A percentile compares a stretch with the other conserved stretches of the same genome.
Conservation (phyloP, 2,888 invertebrate genomes). For the Lasius platythorax region DNA sequence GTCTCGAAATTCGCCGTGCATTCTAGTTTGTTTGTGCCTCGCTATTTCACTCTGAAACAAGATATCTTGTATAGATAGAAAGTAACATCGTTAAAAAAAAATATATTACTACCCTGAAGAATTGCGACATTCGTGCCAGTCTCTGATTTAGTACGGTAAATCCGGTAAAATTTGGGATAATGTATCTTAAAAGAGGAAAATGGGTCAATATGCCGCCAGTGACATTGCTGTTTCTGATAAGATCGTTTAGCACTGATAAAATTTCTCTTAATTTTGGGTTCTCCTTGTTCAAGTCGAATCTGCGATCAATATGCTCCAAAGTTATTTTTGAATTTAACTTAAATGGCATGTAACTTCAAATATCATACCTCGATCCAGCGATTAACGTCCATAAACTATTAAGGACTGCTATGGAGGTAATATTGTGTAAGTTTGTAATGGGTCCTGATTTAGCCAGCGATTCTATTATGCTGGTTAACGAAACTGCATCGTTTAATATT, state of each 20-base stretch:
- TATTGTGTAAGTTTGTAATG: constrained; percentile 82
- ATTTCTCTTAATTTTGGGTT: constrained; percentile 88
- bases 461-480: constrained; percentile 87
- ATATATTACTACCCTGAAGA: constrained; percentile 53
- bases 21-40: constrained; percentile 75
- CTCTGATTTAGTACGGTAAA: constrained; percentile 87
- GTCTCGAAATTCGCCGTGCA: constrained; percentile 73
- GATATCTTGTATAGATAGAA: not conserved
- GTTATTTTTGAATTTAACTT: constrained; percentile 11
- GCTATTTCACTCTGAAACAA: constrained; percentile 75
- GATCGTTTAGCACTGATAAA: constrained; percentile 88
- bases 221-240: constrained; percentile 88
- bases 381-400: constrained; percentile 91
- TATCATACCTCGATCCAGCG: constrained; percentile 87
- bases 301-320: constrained; percentile 54
- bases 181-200: constrained; percentile 89
- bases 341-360: not conserved
- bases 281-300: constrained; percentile 87
- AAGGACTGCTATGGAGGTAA: constrained; percentile 87
- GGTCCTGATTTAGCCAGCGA: constrained; percentile 82
- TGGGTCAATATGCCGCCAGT: constrained; percentile 90
- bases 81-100: not conserved
- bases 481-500: constrained; percentile 88
- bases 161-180: constrained; percentile 89
- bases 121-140: constrained; percentile 87